phyloP scores from a whole-genome alignment of 2,888 invertebrate species.

The Machimus rusticus region DNA sequence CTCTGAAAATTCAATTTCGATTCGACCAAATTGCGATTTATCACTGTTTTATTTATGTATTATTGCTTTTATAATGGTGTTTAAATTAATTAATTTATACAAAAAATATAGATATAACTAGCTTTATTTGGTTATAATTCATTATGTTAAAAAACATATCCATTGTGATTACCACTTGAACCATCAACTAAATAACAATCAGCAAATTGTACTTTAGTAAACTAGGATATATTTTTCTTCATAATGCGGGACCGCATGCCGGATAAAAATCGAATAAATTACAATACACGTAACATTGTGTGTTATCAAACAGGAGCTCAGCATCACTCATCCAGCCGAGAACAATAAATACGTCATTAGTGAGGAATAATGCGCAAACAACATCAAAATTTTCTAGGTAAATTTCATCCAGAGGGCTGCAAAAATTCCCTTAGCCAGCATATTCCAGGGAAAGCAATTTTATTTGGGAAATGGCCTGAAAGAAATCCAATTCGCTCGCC shows the following conservation, averaged over 20 bases:
- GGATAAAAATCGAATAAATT: not conserved
- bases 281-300: not conserved
- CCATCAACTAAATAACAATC: not conserved
- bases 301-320: not conserved
- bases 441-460: not conserved
- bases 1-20: not conserved
- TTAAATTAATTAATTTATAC: not conserved
- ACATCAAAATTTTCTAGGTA: not conserved
- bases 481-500: slow-evolving; percentile 10
- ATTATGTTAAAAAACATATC: not conserved
- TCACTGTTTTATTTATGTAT: too few species aligned
- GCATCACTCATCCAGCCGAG: not conserved
- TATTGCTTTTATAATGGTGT: not conserved
- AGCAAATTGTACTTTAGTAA: not conserved
- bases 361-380: not conserved
- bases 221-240: not conserved
- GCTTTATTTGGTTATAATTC: too few species aligned
- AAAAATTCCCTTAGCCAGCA: not conserved
- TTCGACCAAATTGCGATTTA: not conserved
- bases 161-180: not conserved
- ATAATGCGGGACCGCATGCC: not conserved
- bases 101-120: too few species aligned
- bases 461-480: slow-evolving; percentile 16
- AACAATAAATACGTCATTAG: slow-evolving; percentile 2
- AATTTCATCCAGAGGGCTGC: not conserved